These are phyloP conservation scores for Myodes glareolus DNA, from an alignment of 2,113 vertebrate species.

Conservation along the genomic window DNA sequence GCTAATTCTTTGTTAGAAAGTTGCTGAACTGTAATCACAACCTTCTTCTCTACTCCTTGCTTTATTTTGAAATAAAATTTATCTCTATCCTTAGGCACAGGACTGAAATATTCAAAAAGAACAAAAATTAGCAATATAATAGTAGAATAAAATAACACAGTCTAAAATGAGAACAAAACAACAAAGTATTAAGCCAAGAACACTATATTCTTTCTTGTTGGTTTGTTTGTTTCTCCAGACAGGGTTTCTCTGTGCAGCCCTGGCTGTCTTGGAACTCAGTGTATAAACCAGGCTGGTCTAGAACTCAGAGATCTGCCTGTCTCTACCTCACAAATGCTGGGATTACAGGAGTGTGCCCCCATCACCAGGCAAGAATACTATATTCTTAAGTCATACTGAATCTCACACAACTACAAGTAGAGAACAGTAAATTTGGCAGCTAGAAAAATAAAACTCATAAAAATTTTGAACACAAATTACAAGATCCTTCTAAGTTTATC, in stretches of 20 bases:
- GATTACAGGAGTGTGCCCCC: not conserved
- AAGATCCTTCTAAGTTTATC: not conserved
- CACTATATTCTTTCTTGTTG: not conserved
- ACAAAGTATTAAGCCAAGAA: constrained; percentile 36
- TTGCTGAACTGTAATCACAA: constrained; percentile 95
- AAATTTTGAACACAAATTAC: not conserved
- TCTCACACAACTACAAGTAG: not conserved
- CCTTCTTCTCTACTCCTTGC: constrained; percentile 96
- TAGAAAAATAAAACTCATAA: constrained; percentile 3
- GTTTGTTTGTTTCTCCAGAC: not conserved
- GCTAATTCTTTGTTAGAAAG: constrained; percentile 95
- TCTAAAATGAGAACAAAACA: constrained; percentile 25
- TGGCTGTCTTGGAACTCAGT: not conserved
- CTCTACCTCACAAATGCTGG: not conserved
- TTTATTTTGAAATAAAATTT: constrained; percentile 98
- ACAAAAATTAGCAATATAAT: constrained; percentile 46
- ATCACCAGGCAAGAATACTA: not conserved
- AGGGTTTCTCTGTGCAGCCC: not conserved
- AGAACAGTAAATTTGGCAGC: not conserved
- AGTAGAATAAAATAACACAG: constrained; percentile 19
- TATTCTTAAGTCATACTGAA: constrained; percentile 41
- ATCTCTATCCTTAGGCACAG: constrained; percentile 98
- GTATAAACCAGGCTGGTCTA: not conserved
- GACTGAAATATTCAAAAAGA: constrained; percentile 85
- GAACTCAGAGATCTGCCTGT: not conserved